Evolutionary conservation across 1,140 invertebrate species (phyloP).

Genomic region (Diuraphis noxia): DNA sequence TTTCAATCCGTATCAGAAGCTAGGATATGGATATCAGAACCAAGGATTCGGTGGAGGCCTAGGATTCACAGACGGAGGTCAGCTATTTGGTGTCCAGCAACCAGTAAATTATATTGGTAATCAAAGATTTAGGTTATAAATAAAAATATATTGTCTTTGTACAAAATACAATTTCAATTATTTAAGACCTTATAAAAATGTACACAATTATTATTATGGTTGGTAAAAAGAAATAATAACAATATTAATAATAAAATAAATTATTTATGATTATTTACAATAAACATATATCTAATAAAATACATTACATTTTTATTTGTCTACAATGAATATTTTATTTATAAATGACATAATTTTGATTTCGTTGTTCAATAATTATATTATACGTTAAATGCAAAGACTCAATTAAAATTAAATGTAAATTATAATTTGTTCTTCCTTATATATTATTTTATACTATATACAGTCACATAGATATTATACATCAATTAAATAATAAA

Average conservation of each 20-base stretch:
- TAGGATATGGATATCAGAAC: conserved; percentile 15
- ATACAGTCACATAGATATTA: neutral
- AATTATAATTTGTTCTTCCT: neutral
- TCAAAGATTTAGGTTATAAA: neutral
- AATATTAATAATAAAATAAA: neutral
- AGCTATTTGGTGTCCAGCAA: neutral
- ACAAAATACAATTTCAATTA: conserved; percentile 10
- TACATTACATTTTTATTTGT: neutral
- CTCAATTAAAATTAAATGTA: neutral
- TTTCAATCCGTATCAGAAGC: neutral
- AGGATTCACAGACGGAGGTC: neutral
- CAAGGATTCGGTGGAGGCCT: neutral
- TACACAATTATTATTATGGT: neutral
- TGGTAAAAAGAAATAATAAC: neutral
- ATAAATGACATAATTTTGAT: conserved; percentile 6
- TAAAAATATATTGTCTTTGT: neutral
- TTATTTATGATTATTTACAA: neutral
- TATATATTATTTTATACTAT: neutral
- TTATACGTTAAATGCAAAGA: neutral
- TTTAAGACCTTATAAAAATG: neutral
- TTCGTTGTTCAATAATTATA: neutral
- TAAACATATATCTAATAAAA: neutral
- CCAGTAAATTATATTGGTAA: neutral
- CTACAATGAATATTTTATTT: neutral
- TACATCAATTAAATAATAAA: neutral